Evolutionary conservation across 2,888 invertebrate genomes (phyloP), one percentile per base, ranked within the genome.

Genomic region (Oscheius sp.): DNA sequence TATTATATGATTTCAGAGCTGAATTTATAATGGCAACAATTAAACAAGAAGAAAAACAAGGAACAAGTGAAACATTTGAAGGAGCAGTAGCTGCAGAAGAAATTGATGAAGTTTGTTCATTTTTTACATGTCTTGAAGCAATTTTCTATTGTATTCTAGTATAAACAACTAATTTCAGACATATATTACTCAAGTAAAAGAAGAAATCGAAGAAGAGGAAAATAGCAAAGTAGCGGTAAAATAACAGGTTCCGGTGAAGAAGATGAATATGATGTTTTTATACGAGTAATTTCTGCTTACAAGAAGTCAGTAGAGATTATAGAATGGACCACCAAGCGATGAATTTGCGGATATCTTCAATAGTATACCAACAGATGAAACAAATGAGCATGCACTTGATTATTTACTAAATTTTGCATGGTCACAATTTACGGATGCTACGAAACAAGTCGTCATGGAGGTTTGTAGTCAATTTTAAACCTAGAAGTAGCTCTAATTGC

Each of bases 361-460:
- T 6, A 66, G 35, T 27, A 52, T 66, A 7, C 66, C 52, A n/a
- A 29, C 66, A n/a, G n/a, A 25, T 3, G 66, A 66, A n/a, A 49
- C 25, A 21, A 35, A 66, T 29, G 52, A 66, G 27, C 7, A 52
- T 5, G 18, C 27, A n/a, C 13, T 66, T 13, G 29, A 52, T n/a
- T 49, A 29, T 25, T 18, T 59, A 1, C 27, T 25, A 16, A 25
- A 29, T 27, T 56, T 46, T 7, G 72, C 72, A 6, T 72, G 63
- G 61, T 46, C 46, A 13, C 61, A 72, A 16, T 72, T 63, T 45
- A 27, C 27, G n/a, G 53, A 52, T n/a, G 61, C 72, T n/a, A 23
- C 46, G 21, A 21, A 29, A 45, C 63, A 72, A 23, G 72, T 72
- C 13, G 72, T 63, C 27, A 25, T 72, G 35, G 72, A 72, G 63